Evolutionary conservation across 2,888 invertebrate genomes (phyloP).

Genomic region (Ophioninae sp.): DNA sequence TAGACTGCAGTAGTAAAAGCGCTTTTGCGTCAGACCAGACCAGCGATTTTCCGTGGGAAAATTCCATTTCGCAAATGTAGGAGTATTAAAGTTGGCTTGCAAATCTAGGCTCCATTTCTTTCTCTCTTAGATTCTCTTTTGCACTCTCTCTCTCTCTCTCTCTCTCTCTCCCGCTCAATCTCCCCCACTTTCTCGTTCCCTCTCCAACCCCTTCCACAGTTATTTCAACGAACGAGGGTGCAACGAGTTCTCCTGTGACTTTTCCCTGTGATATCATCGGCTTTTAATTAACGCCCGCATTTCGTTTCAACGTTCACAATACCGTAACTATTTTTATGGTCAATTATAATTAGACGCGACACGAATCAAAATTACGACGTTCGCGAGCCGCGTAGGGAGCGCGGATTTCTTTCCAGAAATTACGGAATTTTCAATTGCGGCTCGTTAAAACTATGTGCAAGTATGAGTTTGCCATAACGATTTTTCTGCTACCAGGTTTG

Average conservation of each 20-base stretch:
- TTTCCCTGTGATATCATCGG: slow-evolving; percentile 36
- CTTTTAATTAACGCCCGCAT: slow-evolving; percentile 46
- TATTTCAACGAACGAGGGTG: slow-evolving; percentile 12
- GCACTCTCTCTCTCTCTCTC: slow-evolving; percentile 7
- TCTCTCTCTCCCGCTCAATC: not conserved
- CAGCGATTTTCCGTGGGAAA: slow-evolving; percentile 45
- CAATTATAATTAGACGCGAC: slow-evolving; percentile 20
- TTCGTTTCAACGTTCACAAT: not conserved
- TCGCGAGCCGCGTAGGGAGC: not conserved
- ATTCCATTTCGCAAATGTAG: slow-evolving; percentile 47
- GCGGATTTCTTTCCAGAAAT: not conserved
- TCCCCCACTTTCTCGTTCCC: not conserved
- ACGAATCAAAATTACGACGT: not conserved
- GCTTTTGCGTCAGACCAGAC: slow-evolving; percentile 35
- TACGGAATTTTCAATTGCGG: not conserved
- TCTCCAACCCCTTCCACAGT: slow-evolving; percentile 5
- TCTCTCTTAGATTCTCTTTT: not conserved
- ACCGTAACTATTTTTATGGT: slow-evolving; percentile 38
- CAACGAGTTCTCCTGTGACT: slow-evolving; percentile 31
- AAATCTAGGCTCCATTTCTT: slow-evolving; percentile 36
- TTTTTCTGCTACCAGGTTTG: not conserved
- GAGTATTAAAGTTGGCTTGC: slow-evolving; percentile 39
- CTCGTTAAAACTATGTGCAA: not conserved
- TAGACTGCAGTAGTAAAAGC: slow-evolving; percentile 26
- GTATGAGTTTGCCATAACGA: not conserved